Base-by-base conservation (phyloP, 2,113 vertebrate species). In the Tyto alba region DNA sequence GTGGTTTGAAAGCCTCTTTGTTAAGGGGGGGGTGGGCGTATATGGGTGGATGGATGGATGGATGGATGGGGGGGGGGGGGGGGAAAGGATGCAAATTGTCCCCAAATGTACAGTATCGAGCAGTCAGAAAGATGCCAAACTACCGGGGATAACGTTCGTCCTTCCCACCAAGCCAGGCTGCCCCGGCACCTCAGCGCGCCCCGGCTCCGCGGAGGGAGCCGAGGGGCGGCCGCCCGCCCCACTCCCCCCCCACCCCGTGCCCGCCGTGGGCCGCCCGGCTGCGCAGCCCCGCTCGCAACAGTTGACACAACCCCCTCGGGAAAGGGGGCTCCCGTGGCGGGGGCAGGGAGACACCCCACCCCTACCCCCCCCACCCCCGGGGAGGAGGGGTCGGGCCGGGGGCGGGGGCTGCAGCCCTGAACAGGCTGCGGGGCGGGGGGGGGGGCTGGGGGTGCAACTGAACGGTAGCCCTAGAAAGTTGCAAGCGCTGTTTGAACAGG, bases 1-100 rank as follows among this genome's bases (percentile, higher is more conserved):
- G 66, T 13, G 36, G 60, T 87, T 90, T 59, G 94, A 93, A 97
- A 92, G 72, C 60, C 53, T 90, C 94, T 97, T 96, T 97, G 97
- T 96, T 92, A 85, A 83, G 43, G 84, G 34, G 30, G 6, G 45
- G 11, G 17, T 14, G 20, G 25, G n/a, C n/a, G n/a, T n/a, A n/a
- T n/a, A n/a, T 11, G 80, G 74, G 60, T 11, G 52, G 72, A 38
- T 7, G 77, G 41, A 72, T 11, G 43, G 60, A 52, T 17, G 41
- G 45, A 53, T 10, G 56, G 66, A 53, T 16, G 29, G 55, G 52
- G 11, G 29, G 43, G 45, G 11, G 16, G 8, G 2, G 3, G 11
- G 11, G 8, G 26, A 8, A 9, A 10, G 53, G 36, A 16, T 41
- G 59, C 36, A 60, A 43, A 21, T 30, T 66, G 53, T 48, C 55